Conservation (phyloP, 2,888 invertebrate genomes). For the Pollenia angustigena region DNA sequence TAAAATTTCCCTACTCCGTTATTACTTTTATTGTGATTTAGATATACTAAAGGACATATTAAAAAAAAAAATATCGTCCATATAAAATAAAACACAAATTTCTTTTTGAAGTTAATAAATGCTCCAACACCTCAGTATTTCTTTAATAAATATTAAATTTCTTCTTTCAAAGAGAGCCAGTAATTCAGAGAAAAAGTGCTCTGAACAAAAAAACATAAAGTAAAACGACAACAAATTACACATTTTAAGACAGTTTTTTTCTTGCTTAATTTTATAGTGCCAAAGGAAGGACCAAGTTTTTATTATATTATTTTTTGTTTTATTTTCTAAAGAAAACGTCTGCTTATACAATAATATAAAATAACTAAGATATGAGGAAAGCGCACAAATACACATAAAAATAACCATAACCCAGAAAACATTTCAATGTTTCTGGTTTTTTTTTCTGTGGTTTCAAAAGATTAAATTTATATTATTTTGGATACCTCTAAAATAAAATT, state of each 20-base stretch:
- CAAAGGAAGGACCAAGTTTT: conserved; percentile 57
- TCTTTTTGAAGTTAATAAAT: conserved; percentile 48
- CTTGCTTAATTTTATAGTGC: neutral
- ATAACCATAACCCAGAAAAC: neutral
- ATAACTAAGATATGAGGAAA: conserved; percentile 43
- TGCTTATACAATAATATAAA: conserved; percentile 39
- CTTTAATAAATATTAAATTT: conserved; percentile 68
- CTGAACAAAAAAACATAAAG: conserved; percentile 21
- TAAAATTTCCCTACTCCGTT: neutral
- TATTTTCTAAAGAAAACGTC: conserved; percentile 42
- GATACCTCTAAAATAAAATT: no score
- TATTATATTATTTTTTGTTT: conserved; percentile 28
- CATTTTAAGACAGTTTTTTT: conserved; percentile 47
- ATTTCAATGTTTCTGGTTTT: no score
- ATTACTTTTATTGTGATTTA: neutral
- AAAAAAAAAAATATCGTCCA: neutral
- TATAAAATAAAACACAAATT: neutral
- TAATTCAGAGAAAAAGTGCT: conserved; percentile 33
- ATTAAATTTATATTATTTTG: no score
- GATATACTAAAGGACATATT: neutral
- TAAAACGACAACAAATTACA: conserved; percentile 55
- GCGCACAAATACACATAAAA: neutral
- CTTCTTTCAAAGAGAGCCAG: neutral
- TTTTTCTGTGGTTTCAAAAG: no score
- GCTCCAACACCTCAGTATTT: conserved; percentile 23